Conservation (phyloP, 2,888 invertebrate species). For the Invenusta paracnida region DNA sequence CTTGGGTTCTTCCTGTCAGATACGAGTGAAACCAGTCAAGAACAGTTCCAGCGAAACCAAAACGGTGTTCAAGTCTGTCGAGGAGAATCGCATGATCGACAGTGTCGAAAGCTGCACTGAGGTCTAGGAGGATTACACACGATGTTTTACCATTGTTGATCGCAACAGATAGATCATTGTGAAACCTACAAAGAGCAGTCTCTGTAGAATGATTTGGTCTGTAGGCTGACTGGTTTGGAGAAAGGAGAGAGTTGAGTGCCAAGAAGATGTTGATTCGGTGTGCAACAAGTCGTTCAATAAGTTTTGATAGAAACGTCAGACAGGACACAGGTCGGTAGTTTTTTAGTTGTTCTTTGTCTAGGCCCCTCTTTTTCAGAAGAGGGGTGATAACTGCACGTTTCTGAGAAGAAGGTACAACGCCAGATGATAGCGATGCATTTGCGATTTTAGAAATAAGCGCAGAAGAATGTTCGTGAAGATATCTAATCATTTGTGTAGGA, state of each 20-base stretch:
- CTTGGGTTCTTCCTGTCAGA: constrained; percentile 4
- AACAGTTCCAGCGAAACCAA: neutral
- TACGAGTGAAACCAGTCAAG: neutral
- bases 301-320: neutral
- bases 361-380: neutral
- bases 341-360: neutral
- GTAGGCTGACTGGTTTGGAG: constrained; percentile 14
- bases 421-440: neutral
- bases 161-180: neutral
- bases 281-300: constrained; percentile 22
- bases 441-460: neutral
- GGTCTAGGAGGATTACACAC: neutral
- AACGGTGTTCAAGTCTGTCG: neutral
- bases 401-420: neutral
- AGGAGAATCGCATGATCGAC: neutral
- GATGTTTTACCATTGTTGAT: neutral
- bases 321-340: constrained; percentile 16
- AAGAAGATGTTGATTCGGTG: neutral
- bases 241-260: neutral
- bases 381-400: neutral
- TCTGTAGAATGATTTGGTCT: neutral
- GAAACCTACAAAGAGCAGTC: neutral
- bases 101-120: neutral
- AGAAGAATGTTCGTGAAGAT: neutral
- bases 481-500: neutral